Percentiles rank a stretch among this genome's conserved stretches.
Evolutionary conservation across 2,113 vertebrate species (phyloP).

Genomic region (Ctenodactylus gundi): DNA sequence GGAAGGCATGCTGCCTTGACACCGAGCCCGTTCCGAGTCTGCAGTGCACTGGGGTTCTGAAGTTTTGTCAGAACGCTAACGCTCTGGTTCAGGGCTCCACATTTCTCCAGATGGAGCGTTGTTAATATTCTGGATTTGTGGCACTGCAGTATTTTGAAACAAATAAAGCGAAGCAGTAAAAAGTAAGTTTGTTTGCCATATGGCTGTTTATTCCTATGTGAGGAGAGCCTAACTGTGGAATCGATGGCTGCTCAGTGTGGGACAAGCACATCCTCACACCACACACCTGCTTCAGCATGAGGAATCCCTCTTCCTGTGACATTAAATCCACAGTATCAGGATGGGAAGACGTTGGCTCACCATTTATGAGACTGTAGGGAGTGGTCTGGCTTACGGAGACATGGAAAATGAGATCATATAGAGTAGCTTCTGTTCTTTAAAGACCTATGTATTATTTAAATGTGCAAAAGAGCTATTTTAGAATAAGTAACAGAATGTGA

Average conservation of each 20-base stretch:
- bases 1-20: constrained; percentile 42
- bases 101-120: constrained; percentile 82
- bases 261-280: constrained; percentile 42
- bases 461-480: constrained; percentile 29
- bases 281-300: constrained; percentile 72
- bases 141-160: constrained; percentile 78
- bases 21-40: constrained; percentile 40
- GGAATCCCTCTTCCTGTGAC: constrained; percentile 61
- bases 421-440: constrained; percentile 56
- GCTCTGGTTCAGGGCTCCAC: constrained; percentile 49
- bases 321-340: constrained; percentile 65
- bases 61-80: constrained; percentile 55
- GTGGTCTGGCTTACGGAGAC: constrained; percentile 62
- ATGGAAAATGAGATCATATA: constrained; percentile 57
- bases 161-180: constrained; percentile 84
- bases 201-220: constrained; percentile 84
- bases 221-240: constrained; percentile 77
- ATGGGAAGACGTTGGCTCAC: constrained; percentile 78
- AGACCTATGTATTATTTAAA: constrained; percentile 68
- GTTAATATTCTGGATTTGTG: constrained; percentile 86
- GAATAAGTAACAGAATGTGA: background rate
- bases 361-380: constrained; percentile 55
- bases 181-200: constrained; percentile 83
- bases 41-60: background rate
- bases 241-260: constrained; percentile 75